Percentiles rank a stretch among this genome's conserved stretches.
phyloP scores from a whole-genome alignment of 1,140 invertebrate genomes.

The Drosophila malerkotliana region DNA sequence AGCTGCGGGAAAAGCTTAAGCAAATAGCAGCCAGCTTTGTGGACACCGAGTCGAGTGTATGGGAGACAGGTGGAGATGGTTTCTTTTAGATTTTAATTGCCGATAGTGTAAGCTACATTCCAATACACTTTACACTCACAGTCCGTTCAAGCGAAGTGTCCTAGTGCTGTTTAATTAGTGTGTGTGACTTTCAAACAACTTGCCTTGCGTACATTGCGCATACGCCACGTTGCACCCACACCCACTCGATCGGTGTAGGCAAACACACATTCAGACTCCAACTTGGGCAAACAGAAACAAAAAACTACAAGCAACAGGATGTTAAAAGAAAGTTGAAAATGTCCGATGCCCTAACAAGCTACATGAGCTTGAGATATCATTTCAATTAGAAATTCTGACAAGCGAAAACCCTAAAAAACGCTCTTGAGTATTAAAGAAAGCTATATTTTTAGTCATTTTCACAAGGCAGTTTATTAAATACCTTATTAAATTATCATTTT shows the following conservation, averaged over 20 bases:
- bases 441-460: no score
- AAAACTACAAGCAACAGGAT: slow-evolving; percentile 36
- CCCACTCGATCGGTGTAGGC: slow-evolving; percentile 31
- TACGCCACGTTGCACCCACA: slow-evolving; percentile 62
- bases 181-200: slow-evolving; percentile 68
- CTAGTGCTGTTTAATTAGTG: slow-evolving; percentile 72
- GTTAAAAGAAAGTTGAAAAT: slow-evolving; percentile 11
- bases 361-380: slow-evolving; percentile 45
- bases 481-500: no score
- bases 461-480: neutral
- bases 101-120: slow-evolving; percentile 60
- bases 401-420: neutral
- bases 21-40: slow-evolving; percentile 54
- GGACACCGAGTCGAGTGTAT: slow-evolving; percentile 8
- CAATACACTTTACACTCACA: slow-evolving; percentile 30
- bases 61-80: slow-evolving; percentile 43
- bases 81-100: slow-evolving; percentile 80
- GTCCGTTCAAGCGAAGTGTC: slow-evolving; percentile 35
- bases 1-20: slow-evolving; percentile 58
- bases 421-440: slow-evolving; percentile 16
- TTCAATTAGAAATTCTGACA: slow-evolving; percentile 28
- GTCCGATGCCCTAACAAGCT: slow-evolving; percentile 45
- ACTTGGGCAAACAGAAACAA: slow-evolving; percentile 21
- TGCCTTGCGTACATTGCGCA: slow-evolving; percentile 55
- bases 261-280: slow-evolving; percentile 32